Conservation (phyloP, 2,888 invertebrate species). For the Euproctis similis region DNA sequence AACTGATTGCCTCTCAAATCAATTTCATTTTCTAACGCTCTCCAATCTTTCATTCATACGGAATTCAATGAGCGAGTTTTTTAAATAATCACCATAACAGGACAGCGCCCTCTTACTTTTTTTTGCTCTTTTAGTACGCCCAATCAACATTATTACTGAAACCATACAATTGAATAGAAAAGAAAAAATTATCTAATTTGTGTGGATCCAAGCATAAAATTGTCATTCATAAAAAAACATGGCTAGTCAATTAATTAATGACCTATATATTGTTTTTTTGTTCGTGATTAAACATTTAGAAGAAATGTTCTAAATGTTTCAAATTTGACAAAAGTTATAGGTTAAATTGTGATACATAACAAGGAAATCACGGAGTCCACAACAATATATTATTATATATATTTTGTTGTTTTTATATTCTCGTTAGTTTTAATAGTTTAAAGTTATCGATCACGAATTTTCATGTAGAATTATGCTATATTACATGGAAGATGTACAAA, state of each 20-base stretch:
- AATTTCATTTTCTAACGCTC: neutral
- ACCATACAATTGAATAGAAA: slow-evolving; percentile 23
- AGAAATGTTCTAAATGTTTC: slow-evolving; percentile 12
- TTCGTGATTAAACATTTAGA: slow-evolving; percentile 17
- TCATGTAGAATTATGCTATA: too few relatives aligned
- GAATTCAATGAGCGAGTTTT: slow-evolving; percentile 19
- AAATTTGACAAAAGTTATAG: slow-evolving; percentile 9
- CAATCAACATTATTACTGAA: slow-evolving; percentile 16
- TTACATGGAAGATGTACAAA: too few relatives aligned
- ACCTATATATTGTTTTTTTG: slow-evolving; percentile 32
- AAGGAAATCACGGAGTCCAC: slow-evolving; percentile 17
- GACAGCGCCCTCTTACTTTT: slow-evolving; percentile 9
- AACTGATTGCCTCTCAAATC: too few relatives aligned
- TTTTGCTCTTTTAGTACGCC: slow-evolving; percentile 13
- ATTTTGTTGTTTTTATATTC: slow-evolving; percentile 16
- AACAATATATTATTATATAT: slow-evolving; percentile 9
- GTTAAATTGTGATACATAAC: slow-evolving; percentile 10
- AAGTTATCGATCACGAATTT: slow-evolving; percentile 18
- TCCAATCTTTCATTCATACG: slow-evolving; percentile 13
- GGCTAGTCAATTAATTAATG: slow-evolving; percentile 40
- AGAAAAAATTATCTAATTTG: slow-evolving; percentile 44
- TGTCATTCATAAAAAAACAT: slow-evolving; percentile 49
- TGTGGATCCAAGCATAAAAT: slow-evolving; percentile 63
- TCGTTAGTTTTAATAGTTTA: slow-evolving; percentile 13
- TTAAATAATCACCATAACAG: slow-evolving; percentile 7